A percentile compares a stretch with the other conserved stretches of the same genome.
Evolutionary conservation across 1,140 invertebrate species (phyloP).

Genomic region (Bathynomus jamesi): DNA sequence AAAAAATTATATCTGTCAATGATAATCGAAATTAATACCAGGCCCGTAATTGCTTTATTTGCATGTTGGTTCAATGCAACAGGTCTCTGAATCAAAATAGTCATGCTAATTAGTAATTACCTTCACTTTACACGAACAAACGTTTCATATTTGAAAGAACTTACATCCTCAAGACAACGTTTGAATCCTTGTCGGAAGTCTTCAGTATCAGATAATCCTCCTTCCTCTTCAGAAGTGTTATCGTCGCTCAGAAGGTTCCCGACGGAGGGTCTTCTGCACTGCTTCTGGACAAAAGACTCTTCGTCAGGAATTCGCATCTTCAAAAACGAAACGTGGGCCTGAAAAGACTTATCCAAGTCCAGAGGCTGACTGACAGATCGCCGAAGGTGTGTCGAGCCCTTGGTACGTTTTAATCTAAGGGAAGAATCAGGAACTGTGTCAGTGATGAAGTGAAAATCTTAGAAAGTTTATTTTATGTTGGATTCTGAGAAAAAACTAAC

Average conservation of each 20-base stretch:
- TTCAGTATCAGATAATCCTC: constrained; percentile 29
- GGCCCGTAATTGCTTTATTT: too few species aligned
- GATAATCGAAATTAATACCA: too few species aligned
- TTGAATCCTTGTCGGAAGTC: constrained; percentile 14
- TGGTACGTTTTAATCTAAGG: constrained; percentile 39
- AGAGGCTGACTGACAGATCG: constrained; percentile 63
- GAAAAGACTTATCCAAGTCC: constrained; percentile 51
- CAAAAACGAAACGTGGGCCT: constrained; percentile 5
- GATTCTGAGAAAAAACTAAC: background rate
- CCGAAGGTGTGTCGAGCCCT: constrained; percentile 52
- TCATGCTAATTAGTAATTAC: too few species aligned
- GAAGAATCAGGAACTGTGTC: background rate
- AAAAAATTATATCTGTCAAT: too few species aligned
- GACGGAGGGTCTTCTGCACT: constrained; percentile 38
- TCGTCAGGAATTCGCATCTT: background rate
- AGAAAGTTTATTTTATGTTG: background rate
- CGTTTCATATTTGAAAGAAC: too few species aligned
- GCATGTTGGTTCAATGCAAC: too few species aligned
- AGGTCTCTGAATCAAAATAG: too few species aligned
- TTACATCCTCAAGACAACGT: constrained; percentile 1
- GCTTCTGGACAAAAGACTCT: background rate
- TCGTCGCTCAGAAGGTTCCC: constrained; percentile 51
- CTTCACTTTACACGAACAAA: too few species aligned
- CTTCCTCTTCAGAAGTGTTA: constrained; percentile 53
- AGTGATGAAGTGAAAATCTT: background rate